Evolutionary conservation across 2,113 vertebrate genomes (phyloP), one percentile per base, ranked within the genome.

Genomic region (Siniperca chuatsi): DNA sequence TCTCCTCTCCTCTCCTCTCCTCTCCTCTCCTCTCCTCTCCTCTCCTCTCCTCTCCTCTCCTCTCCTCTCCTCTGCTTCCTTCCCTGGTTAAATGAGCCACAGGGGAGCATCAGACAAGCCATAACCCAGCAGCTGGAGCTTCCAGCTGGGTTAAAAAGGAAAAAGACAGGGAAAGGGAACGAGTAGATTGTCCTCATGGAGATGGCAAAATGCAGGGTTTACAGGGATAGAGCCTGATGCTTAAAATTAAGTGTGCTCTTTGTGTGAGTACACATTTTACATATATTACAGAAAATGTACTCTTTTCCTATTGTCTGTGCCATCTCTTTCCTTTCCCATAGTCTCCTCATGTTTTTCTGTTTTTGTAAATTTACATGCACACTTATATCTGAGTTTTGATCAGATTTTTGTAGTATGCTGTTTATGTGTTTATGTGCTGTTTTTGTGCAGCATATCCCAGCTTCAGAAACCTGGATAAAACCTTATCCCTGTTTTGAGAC

Each of bases 71-170:
- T 84, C 11, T 75, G 25, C 25, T 25, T 25, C 33, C 79, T 89
- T 77, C 75, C 70, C 79, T 78, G 83, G 82, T 90, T 90, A 94
- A 94, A 94, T 91, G 88, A 94, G 94, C 80, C 95, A 92, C 94
- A 78, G 76, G 92, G 93, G 93, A 94, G 80, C 77, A 72, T 83
- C 80, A 89, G 85, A 86, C 88, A 87, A 90, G 81, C 87, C 88
- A 85, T 92, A 90, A 89, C 92, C 87, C 82, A 90, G 85, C 90
- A 92, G 91, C 91, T 91, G 91, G 82, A 90, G 89, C 88, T 90
- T 92, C 87, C 89, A 93, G 91, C 90, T 94, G 92, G 90, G 91
- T 89, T 86, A 83, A 69, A 82, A 86, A 82, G 64, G 79, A 85
- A 78, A 84, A 66, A 37, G 58, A 73, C 55, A 75, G 55, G 70